Percentiles rank a stretch among this genome's conserved stretches.
Evolutionary conservation across 2,797 vertebrate genomes (phyloP).

Genomic region (Ispidina picta): DNA sequence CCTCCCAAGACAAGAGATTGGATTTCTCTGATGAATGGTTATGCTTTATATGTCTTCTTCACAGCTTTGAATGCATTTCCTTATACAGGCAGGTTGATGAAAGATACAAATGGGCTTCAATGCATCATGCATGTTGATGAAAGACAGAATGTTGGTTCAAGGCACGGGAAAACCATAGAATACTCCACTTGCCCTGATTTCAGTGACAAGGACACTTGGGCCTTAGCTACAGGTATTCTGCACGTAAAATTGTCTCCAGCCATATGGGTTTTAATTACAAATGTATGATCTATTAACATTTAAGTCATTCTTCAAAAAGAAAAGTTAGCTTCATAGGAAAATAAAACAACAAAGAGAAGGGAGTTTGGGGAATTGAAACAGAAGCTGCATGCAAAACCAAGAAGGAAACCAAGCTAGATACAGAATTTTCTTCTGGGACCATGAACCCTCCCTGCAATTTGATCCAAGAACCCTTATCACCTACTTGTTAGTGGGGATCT

Average conservation of each 20-base stretch:
- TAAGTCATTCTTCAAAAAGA: neutral
- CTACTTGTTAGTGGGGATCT: constrained; percentile 16
- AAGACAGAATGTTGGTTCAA: neutral
- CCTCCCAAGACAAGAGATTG: neutral
- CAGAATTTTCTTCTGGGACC: constrained; percentile 16
- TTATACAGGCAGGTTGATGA: neutral
- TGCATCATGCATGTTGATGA: neutral
- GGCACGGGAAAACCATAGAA: neutral
- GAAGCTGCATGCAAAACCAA: constrained; percentile 19
- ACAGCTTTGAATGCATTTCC: neutral
- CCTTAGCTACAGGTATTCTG: neutral
- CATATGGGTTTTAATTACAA: neutral
- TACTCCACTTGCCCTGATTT: neutral
- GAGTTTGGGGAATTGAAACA: neutral
- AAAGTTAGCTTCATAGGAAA: neutral
- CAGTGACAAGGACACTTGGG: neutral
- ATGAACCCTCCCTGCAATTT: constrained; percentile 16
- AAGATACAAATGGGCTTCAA: no score
- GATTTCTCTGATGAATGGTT: neutral
- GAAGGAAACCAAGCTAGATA: neutral
- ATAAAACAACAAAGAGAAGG: neutral
- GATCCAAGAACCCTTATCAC: constrained; percentile 46
- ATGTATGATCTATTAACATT: neutral
- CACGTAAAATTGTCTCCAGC: neutral
- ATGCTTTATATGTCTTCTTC: neutral